Percentiles rank a stretch among this genome's conserved stretches.
Evolutionary conservation across 2,113 vertebrate genomes (phyloP).

Genomic region (Chamaetylas fuelleborni): DNA sequence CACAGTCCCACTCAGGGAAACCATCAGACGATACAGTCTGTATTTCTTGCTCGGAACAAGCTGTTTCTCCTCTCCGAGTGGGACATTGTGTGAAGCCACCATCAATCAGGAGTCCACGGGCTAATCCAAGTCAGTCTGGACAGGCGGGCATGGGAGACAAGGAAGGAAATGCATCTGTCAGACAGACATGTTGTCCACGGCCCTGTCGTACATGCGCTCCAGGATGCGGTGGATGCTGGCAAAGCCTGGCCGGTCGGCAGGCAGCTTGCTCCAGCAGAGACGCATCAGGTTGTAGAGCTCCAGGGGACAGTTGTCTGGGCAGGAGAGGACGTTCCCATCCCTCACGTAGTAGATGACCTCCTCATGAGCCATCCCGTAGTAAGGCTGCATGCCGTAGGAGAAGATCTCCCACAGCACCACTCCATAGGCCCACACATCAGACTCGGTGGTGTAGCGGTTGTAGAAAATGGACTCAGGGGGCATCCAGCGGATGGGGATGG

Average conservation of each 20-base stretch:
- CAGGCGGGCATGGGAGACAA: rapidly evolving
- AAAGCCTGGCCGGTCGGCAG: slow-evolving; percentile 88
- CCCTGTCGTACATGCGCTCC: slow-evolving; percentile 89
- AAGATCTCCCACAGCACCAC: slow-evolving; percentile 98
- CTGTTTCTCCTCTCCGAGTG: neutral
- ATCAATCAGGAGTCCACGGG: rapidly evolving
- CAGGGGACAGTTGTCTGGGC: slow-evolving; percentile 89
- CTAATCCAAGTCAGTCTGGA: neutral
- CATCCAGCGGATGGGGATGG: slow-evolving; percentile 99
- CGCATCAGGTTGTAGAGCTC: slow-evolving; percentile 98
- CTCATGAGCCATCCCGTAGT: slow-evolving; percentile 97
- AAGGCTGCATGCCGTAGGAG: slow-evolving; percentile 95
- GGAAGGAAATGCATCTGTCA: neutral
- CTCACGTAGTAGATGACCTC: slow-evolving; percentile 97
- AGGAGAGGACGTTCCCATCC: slow-evolving; percentile 91
- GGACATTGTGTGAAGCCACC: neutral
- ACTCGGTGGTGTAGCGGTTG: slow-evolving; percentile 96
- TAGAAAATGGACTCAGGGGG: slow-evolving; percentile 98
- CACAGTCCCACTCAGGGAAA: neutral
- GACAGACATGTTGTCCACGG: slow-evolving; percentile 9
- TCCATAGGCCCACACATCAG: slow-evolving; percentile 95
- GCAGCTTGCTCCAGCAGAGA: slow-evolving; percentile 92
- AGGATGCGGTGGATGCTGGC: slow-evolving; percentile 91
- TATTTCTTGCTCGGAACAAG: neutral
- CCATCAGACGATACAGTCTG: neutral